Base-by-base conservation (phyloP, 1,140 invertebrate species). In the Scylla paramamosain region DNA sequence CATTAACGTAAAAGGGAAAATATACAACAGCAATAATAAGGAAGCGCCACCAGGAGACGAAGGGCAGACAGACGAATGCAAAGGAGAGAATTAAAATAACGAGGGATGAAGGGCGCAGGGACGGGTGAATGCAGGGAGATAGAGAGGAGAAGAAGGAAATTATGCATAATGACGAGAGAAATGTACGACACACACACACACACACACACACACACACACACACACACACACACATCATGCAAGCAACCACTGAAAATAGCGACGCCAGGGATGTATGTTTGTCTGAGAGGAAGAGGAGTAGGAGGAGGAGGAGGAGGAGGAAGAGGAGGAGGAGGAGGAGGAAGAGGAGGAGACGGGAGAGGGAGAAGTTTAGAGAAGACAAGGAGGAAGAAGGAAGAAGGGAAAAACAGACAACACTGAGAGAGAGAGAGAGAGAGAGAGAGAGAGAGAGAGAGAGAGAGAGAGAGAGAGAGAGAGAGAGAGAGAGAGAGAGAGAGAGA, bases 191-290 rank as follows among this genome's bases (percentile, higher is more conserved):
- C 14, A 89, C 32, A 52, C 89, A 91, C 89, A 52, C 89, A 91
- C 89, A 52, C 87, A 89, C 87, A 89, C 87, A 89, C 87, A 89
- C 87, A 89, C 87, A 89, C 87, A 89, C 87, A 89, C 87, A 89
- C 87, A 89, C 87, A 89, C 87, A 89, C 87, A 89, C 46, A 91
- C 89, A 91, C 48, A 91, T 14, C 32, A 45, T n/a, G 46, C 48
- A 59, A 48, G 48, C 32, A 91, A 29, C 20, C 28, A 48, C 89
- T 91, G 89, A 59, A 87, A 87, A 87, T 32, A 87, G 84, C 39
- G 31, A 87, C 31, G 84, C 4, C 31, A 87, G 28, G 10, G 28
- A 84, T 84, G 83, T 28, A 28, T 28, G 14, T 31, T 31, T 87
- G 31, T 46, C 31, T 25, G 67, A 32, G 28, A 25, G 59, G 25